A percentile compares a stretch with the other conserved stretches of the same genome.
These are phyloP conservation scores for Hippocampus kuda DNA, from an alignment of 2,797 vertebrate genomes.

Conservation along the genomic window DNA sequence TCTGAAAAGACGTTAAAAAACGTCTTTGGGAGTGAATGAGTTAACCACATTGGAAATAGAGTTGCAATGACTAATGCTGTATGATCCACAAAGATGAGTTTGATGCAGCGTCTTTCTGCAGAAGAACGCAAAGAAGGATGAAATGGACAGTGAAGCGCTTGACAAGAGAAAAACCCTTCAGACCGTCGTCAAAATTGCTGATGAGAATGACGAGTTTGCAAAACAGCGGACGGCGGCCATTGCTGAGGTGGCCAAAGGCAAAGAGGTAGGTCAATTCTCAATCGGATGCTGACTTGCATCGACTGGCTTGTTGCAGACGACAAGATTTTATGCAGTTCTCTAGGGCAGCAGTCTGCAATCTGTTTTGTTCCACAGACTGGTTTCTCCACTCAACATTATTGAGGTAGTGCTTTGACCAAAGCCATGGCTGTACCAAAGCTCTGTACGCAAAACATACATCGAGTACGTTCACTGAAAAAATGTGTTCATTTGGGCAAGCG, in stretches of 20 bases:
- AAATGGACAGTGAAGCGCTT: conserved; percentile 81
- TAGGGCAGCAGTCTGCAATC: no score
- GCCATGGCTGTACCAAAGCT: no score
- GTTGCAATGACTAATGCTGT: neutral
- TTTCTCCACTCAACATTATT: no score
- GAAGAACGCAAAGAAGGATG: conserved; percentile 77
- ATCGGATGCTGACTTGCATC: neutral
- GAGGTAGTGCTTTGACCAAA: no score
- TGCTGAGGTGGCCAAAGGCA: conserved; percentile 93
- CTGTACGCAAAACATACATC: no score
- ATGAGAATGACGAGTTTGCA: conserved; percentile 93
- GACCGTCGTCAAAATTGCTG: conserved; percentile 64
- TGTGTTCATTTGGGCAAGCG: no score
- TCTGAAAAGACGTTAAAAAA: no score
- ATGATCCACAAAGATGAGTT: neutral
- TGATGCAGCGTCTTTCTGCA: conserved; percentile 34
- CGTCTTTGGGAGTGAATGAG: no score
- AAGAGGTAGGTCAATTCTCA: conserved; percentile 73
- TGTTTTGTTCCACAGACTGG: no score
- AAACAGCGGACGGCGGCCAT: conserved; percentile 95
- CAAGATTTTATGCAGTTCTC: no score
- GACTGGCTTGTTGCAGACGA: neutral
- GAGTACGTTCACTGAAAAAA: no score
- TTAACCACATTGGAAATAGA: neutral
- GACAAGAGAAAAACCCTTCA: conserved; percentile 92